Evolutionary conservation across 2,888 invertebrate genomes (phyloP).

Genomic region (Chirona hameri): DNA sequence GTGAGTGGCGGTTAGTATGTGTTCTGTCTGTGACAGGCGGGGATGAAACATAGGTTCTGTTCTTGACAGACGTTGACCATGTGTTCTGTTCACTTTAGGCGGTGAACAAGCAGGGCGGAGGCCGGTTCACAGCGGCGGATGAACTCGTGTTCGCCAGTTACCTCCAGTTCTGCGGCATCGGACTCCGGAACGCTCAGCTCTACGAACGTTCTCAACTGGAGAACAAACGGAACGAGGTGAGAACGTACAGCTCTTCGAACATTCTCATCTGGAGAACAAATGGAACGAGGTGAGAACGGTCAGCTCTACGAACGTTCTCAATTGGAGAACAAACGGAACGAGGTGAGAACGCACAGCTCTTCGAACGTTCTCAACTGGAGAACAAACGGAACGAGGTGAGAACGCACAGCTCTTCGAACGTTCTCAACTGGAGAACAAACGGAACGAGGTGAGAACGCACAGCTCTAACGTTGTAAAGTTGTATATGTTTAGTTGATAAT

Average conservation of each 20-base stretch:
- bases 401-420: conserved; percentile 89
- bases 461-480: too few relatives aligned
- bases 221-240: conserved; percentile 85
- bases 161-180: conserved; percentile 94
- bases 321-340: conserved; percentile 90
- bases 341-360: conserved; percentile 53
- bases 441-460: too few relatives aligned
- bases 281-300: conserved; percentile 59
- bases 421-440: conserved; percentile 75
- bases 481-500: too few relatives aligned
- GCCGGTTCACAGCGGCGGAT: conserved; percentile 79
- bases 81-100: conserved; percentile 55
- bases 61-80: conserved; percentile 39
- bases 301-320: conserved; percentile 93
- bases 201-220: conserved; percentile 93
- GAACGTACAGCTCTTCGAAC: too few relatives aligned
- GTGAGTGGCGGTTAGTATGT: too few relatives aligned
- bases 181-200: conserved; percentile 89
- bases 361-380: too few relatives aligned
- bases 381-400: too few relatives aligned
- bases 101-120: conserved; percentile 77
- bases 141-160: conserved; percentile 88
- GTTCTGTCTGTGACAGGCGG: too few relatives aligned
- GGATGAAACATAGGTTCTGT: conserved; percentile 26
- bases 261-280: too few relatives aligned